Base-by-base conservation (phyloP, 2,113 vertebrate species). In the Himantopus leucocephalus region DNA sequence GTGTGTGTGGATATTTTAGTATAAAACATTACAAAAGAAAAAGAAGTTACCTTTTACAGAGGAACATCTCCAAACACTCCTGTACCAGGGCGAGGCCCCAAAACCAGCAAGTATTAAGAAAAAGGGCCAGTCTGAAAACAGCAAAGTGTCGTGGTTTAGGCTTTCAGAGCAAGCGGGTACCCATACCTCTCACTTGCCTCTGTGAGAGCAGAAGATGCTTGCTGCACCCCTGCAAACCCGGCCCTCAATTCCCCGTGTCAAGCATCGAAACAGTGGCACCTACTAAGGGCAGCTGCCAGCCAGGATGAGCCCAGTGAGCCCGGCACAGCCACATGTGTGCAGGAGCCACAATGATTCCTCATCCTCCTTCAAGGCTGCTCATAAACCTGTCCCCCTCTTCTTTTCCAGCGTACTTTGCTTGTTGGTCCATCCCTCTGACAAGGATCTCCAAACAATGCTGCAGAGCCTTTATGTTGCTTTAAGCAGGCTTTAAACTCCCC, bases 251-350 rank as follows among this genome's bases (percentile, higher is more conserved):
- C 26, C 29, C 70, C 8, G 19, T 4, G 10, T 11, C 1, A 3
- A 63, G 34, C n/a, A 17, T 32, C 1, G 3, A 32, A 91, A 45
- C 11, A 63, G 60, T 24, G 17, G 70, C 60, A 56, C 26, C 8
- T 6, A 3, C 18, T 16, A 4, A 0, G 0, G 3, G 15, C 2
- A 6, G 52, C 34, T 53, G 59, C 32, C 32, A 59, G 72, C 47
- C 1, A 2, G 48, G 14, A 67, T 0, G 7, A 75, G 39, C 15
- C n/a, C 45, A 26, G 73, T 0, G 0, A 56, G 20, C 34, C 41
- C 4, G 8, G 39, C 43, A 52, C 32, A 10, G 34, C 24, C 13
- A 59, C 5, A 0, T 39, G 20, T 2, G 4, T 9, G 24, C 72
- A 62, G 80, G 34, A 79, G 2, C 35, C n/a, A 26, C 56, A 34